phyloP scores from a whole-genome alignment of 2,113 vertebrate species.

The Acanthisitta chloris region DNA sequence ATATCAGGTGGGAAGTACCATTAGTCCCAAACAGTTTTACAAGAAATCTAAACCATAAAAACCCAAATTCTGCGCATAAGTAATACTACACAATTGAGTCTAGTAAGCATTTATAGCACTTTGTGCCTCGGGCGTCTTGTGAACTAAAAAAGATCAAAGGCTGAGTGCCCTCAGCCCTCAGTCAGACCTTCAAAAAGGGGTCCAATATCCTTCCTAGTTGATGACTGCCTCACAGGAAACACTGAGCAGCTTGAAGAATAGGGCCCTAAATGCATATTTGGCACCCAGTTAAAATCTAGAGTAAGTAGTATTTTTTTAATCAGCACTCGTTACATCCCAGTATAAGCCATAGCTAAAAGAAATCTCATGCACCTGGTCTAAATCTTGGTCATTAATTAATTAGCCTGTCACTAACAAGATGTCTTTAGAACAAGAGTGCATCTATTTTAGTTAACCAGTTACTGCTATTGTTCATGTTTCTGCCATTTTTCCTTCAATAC shows the following conservation, averaged over 20 bases:
- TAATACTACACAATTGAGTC: constrained; percentile 42
- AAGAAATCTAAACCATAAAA: constrained; percentile 22
- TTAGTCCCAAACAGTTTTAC: constrained; percentile 31
- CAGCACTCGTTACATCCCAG: neutral
- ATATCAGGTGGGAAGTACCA: constrained; percentile 30
- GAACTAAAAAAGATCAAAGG: constrained; percentile 46
- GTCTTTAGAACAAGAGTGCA: neutral
- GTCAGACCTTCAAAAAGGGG: constrained; percentile 10
- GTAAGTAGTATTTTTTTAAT: constrained; percentile 1
- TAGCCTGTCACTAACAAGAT: neutral
- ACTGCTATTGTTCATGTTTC: neutral
- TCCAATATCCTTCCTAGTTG: neutral
- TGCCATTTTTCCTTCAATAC: neutral
- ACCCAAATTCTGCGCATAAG: neutral
- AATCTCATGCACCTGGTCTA: neutral
- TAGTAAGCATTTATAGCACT: constrained; percentile 41
- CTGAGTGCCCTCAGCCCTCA: neutral
- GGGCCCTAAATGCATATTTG: constrained; percentile 13
- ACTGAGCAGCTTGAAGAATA: neutral
- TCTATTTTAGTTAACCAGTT: neutral
- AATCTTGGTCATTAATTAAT: constrained; percentile 3
- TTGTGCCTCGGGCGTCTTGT: neutral
- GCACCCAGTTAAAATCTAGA: constrained; percentile 6
- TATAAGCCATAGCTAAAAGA: neutral
- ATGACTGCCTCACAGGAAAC: constrained; percentile 16